Evolutionary conservation across 2,888 invertebrate species (phyloP).

Genomic region (Agrochola macilenta): DNA sequence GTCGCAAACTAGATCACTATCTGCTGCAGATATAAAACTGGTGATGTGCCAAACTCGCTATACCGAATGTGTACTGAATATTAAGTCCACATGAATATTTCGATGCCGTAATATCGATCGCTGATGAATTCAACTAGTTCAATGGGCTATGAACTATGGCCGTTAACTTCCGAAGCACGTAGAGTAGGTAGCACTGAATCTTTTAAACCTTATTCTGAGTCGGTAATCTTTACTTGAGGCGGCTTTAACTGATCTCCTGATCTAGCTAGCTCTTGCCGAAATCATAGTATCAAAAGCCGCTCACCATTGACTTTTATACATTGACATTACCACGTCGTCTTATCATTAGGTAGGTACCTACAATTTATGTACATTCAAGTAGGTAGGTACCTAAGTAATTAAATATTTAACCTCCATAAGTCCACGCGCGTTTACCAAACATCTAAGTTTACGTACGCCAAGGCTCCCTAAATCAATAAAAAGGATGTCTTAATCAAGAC

Average conservation of each 20-base stretch:
- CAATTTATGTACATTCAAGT: not conserved
- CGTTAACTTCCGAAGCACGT: not conserved
- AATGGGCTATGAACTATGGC: not conserved
- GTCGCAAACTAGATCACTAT: conserved; percentile 25
- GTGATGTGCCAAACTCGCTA: conserved; percentile 47
- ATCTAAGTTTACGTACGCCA: not conserved
- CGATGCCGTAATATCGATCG: conserved; percentile 48
- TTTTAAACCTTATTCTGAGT: not conserved
- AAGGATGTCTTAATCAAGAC: conserved; percentile 48
- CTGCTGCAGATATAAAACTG: conserved; percentile 51
- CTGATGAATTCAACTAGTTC: conserved; percentile 22
- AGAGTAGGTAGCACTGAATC: not conserved
- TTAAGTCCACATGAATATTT: conserved; percentile 49
- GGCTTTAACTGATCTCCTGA: not conserved
- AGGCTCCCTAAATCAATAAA: conserved; percentile 36
- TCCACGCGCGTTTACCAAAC: not conserved
- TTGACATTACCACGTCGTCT: not conserved
- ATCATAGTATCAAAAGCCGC: no score
- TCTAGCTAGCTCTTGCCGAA: not conserved
- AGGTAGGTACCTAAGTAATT: not conserved
- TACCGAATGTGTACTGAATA: conserved; percentile 42
- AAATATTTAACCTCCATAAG: not conserved
- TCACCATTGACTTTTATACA: conserved; percentile 5
- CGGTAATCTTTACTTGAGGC: not conserved
- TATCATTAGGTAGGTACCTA: not conserved